phyloP scores from a whole-genome alignment of 2,797 vertebrate genomes.

The Glyptemys insculpta region DNA sequence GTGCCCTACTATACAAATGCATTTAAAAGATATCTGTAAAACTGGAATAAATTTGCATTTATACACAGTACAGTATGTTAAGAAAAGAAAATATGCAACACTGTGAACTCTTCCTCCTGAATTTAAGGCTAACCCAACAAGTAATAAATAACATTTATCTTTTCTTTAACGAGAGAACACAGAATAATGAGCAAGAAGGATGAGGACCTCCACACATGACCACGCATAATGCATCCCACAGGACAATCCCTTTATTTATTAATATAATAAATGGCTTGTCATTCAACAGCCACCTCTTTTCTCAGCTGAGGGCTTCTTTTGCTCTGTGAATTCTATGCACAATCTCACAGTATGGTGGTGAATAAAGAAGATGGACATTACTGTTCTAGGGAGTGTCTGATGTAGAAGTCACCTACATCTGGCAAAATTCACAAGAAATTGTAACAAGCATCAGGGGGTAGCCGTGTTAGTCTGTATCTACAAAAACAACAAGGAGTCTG shows the following conservation, averaged over 20 bases:
- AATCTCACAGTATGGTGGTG: background rate
- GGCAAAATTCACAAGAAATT: too few relatives aligned
- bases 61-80: background rate
- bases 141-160: background rate
- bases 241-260: background rate
- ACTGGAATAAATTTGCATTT: background rate
- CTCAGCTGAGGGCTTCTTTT: background rate
- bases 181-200: background rate
- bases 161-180: background rate
- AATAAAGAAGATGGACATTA: background rate
- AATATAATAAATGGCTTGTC: background rate
- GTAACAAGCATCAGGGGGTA: too few relatives aligned
- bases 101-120: background rate
- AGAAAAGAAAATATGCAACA: rapidly evolving
- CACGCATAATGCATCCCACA: background rate
- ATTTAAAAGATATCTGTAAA: background rate
- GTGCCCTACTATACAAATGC: rapidly evolving
- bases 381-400: background rate
- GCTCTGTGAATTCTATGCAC: background rate
- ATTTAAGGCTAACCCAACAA: background rate
- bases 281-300: background rate
- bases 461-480: too few relatives aligned
- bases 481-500: too few relatives aligned
- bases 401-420: rapidly evolving
- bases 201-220: background rate